Evolutionary conservation across 2,797 vertebrate genomes (phyloP), one percentile per base, ranked within the genome.

Genomic region (Xerus rutilus): DNA sequence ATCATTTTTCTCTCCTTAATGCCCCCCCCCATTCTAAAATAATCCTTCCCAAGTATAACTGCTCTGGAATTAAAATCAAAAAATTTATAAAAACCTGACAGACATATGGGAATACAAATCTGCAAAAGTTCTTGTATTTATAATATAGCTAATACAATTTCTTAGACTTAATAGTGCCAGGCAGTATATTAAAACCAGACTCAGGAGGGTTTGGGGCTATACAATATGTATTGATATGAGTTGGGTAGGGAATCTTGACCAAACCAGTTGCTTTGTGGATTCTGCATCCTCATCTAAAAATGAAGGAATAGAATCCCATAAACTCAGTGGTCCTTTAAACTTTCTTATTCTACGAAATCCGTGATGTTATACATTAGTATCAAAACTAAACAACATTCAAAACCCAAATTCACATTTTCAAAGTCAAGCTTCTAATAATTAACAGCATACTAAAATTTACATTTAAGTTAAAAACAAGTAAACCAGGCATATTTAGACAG

Each of bases 11-110:
- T 91, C 30, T 93, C 49, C 39, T 64, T 35, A 92, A 74, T 82
- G 70, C 5, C 15, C 5, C 17, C 8, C 45, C 30, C 72, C 52
- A 83, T 65, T 76, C 90, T 67, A 89, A 76, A 82, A 70, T 39
- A 94, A 69, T 43, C 95, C 81, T 91, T 96, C 65, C n/a, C 35
- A 96, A 13, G 32, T 86, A 0, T 62, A 83, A 93, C 0, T 88
- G 72, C 86, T 85, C 52, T 93, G 43, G 64, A 95, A 93, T 72
- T 73, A 94, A 96, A 92, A 85, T 8, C n/a, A 39, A 74, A 95
- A 57, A 91, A n/a, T 39, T 88, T 78, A 69, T 0, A 69, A 93
- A 89, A 93, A 70, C 35, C 23, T 78, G 7, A 78, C 73, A 95
- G 62, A 52, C 64, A 30, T 32, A 77, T 17, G 45, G 67, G 14